A percentile compares a stretch with the other conserved stretches of the same genome.
phyloP scores from a whole-genome alignment of 2,888 invertebrate genomes.

The Drosophila tanythrix region DNA sequence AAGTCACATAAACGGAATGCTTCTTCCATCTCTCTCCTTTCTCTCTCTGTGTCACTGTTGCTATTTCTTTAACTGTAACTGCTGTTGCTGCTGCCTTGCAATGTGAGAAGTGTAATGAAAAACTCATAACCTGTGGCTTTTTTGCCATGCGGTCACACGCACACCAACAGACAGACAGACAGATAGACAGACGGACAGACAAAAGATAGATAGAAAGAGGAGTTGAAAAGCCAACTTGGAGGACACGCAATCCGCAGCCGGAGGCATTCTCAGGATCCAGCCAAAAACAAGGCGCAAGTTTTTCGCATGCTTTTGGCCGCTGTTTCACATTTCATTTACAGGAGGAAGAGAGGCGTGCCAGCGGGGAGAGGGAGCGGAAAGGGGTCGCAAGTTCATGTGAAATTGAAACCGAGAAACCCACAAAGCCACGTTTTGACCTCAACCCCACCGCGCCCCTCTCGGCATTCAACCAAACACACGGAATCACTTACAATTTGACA shows the following conservation, averaged over 20 bases:
- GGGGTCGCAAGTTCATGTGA: constrained; percentile 61
- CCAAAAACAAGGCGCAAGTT: constrained; percentile 64
- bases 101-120: constrained; percentile 67
- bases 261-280: constrained; percentile 54
- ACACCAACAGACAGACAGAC: constrained; percentile 30
- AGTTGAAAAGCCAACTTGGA: constrained; percentile 40
- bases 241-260: constrained; percentile 60
- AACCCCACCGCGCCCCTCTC: background rate
- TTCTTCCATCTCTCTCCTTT: background rate
- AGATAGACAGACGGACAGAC: constrained; percentile 14
- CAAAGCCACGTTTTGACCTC: constrained; percentile 39
- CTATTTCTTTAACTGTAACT: constrained; percentile 5
- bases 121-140: constrained; percentile 78
- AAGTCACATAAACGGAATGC: constrained; percentile 53
- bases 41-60: background rate
- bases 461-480: constrained; percentile 16
- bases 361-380: background rate
- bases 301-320: constrained; percentile 39
- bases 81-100: constrained; percentile 28
- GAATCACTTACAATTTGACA: constrained; percentile 67
- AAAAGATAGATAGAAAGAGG: constrained; percentile 16
- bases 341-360: background rate
- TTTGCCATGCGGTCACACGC: constrained; percentile 77
- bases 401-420: constrained; percentile 72
- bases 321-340: constrained; percentile 67